These are phyloP conservation scores for Malurus leucopterus DNA, from an alignment of 2,797 vertebrate genomes.

Conservation along the genomic window DNA sequence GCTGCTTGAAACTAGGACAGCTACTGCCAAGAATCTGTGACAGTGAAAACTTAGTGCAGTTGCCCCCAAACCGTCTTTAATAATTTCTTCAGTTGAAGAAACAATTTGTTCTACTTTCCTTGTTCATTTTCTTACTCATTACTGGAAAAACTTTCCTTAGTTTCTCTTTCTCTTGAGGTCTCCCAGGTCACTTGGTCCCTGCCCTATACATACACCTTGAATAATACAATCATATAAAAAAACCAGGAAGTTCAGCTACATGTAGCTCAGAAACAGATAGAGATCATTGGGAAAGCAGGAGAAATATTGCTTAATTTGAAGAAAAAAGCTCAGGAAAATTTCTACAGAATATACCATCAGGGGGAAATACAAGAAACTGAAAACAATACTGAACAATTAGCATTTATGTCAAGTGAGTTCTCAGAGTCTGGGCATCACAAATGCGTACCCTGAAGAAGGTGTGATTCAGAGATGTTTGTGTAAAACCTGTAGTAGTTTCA, in stretches of 20 bases:
- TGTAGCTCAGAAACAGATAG: not conserved
- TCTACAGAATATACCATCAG: not conserved
- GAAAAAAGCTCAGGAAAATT: not conserved
- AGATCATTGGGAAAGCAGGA: not conserved
- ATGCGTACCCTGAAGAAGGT: not conserved
- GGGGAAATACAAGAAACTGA: not conserved
- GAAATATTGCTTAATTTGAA: not conserved
- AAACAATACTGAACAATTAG: not conserved
- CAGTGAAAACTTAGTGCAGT: not conserved
- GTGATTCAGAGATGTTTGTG: not conserved
- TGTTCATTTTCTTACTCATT: not conserved
- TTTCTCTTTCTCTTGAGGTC: not conserved
- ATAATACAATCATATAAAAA: too few relatives aligned
- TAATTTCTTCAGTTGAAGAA: constrained; percentile 11
- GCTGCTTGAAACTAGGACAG: not conserved
- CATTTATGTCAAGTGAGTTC: not conserved
- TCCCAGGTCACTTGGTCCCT: not conserved
- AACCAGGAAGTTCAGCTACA: not conserved
- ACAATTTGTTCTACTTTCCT: not conserved
- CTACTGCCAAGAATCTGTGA: not conserved
- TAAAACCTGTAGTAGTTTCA: not conserved
- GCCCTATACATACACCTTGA: too few relatives aligned
- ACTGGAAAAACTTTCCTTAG: not conserved
- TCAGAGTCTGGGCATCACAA: not conserved
- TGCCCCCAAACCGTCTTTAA: not conserved